A percentile compares a stretch with the other conserved stretches of the same genome.
Conservation (phyloP, 53 echinoderm and acorn worm species). For the Henricia sp. region DNA sequence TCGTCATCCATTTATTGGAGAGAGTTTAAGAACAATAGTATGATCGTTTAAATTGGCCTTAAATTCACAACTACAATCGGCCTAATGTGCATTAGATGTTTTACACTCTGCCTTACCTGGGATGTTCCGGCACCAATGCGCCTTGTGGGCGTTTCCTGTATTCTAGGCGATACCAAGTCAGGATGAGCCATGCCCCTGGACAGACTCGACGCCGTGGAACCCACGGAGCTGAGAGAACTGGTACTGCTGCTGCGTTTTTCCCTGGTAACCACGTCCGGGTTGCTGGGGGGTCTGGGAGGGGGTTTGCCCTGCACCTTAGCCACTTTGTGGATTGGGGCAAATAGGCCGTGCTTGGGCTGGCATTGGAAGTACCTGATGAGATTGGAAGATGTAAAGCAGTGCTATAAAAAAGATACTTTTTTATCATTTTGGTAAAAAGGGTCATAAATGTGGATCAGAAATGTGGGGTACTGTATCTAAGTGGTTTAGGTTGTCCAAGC, state of each 20-base stretch:
- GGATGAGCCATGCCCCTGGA: conserved; percentile 45
- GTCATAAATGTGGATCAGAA: too few relatives aligned
- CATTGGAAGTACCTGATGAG: conserved; percentile 93
- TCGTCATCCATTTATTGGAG: too few relatives aligned
- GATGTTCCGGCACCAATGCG: background rate
- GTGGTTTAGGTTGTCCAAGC: too few relatives aligned
- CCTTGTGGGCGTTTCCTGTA: conserved; percentile 20
- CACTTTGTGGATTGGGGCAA: conserved; percentile 98
- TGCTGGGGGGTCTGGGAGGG: conserved; percentile 37
- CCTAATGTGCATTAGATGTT: too few relatives aligned
- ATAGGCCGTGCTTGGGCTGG: conserved; percentile 91
- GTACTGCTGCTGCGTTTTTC: conserved; percentile 90
- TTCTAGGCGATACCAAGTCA: conserved; percentile 63
- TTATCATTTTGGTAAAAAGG: too few relatives aligned
- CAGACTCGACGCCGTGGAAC: conserved; percentile 68
- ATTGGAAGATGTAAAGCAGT: too few relatives aligned
- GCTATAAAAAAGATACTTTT: too few relatives aligned
- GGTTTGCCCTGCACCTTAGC: conserved; percentile 84
- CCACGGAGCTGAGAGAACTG: conserved; percentile 93
- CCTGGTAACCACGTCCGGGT: conserved; percentile 36
- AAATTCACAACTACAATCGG: too few relatives aligned
- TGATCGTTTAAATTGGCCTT: too few relatives aligned
- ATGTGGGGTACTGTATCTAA: too few relatives aligned
- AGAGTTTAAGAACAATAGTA: too few relatives aligned
- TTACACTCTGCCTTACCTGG: conserved; percentile 7